These are phyloP conservation scores for Mormyrops boulengeri DNA, from an alignment of 2,797 vertebrate genomes.

Conservation along the genomic window DNA sequence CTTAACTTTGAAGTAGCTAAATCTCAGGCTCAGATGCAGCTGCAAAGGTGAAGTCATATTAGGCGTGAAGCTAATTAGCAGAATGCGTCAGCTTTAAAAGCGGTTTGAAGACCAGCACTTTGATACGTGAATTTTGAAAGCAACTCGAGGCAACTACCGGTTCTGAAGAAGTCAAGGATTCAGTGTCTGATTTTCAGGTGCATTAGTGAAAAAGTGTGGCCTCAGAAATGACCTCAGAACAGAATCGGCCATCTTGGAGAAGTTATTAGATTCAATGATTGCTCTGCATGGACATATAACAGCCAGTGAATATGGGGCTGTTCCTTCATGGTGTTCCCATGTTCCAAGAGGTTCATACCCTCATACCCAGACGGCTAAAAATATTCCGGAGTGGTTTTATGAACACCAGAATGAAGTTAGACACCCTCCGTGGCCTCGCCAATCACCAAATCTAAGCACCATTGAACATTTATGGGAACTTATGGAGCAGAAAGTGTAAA, in stretches of 20 bases:
- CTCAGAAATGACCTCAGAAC: neutral
- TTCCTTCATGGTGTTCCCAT: neutral
- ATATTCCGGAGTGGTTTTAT: neutral
- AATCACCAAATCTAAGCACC: neutral
- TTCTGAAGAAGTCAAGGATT: neutral
- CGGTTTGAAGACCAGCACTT: neutral
- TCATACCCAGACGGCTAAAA: neutral
- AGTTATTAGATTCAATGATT: conserved; percentile 6
- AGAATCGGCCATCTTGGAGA: neutral
- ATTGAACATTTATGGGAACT: conserved; percentile 1
- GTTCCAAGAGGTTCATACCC: neutral
- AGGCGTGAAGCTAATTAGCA: neutral
- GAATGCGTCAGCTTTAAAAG: neutral
- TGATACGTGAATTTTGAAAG: neutral
- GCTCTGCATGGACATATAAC: neutral
- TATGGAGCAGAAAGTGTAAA: neutral
- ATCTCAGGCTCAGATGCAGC: neutral
- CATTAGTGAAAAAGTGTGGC: neutral
- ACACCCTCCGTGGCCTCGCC: neutral
- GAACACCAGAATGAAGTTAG: neutral
- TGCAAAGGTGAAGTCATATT: neutral
- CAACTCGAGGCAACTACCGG: neutral
- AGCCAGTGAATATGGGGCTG: neutral
- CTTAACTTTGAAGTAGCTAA: neutral
- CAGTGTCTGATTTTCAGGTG: neutral